Percentiles rank a stretch among this genome's conserved stretches.
These are phyloP conservation scores for Anagrus nilaparvatae DNA, from an alignment of 1,140 invertebrate genomes.

Conservation along the genomic window DNA sequence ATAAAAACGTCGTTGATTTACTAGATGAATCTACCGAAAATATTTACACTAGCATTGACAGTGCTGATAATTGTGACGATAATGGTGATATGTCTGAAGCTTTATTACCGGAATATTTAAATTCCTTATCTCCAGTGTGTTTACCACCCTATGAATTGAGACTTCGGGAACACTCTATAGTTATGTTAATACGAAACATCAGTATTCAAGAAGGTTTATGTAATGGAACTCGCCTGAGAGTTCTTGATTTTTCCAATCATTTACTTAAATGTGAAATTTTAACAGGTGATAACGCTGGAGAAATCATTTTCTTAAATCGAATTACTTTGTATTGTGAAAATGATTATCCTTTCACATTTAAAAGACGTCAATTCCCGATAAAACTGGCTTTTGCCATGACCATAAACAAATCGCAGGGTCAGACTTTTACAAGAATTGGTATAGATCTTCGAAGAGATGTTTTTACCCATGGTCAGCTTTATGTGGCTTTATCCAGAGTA, in stretches of 20 bases:
- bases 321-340: constrained; percentile 4
- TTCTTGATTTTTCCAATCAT: too few species aligned
- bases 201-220: constrained; percentile 5
- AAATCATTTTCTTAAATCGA: constrained; percentile 1
- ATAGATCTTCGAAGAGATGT: background rate
- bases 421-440: constrained; percentile 2
- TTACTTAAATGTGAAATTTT: constrained; percentile 1
- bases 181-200: too few species aligned
- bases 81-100: too few species aligned
- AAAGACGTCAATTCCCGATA: constrained; percentile 12
- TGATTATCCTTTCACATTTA: constrained; percentile 8
- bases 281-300: background rate
- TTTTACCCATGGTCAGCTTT: constrained; percentile 6
- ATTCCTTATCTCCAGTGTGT: too few species aligned
- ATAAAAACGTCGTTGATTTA: too few species aligned
- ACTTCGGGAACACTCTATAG: too few species aligned
- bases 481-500: too few species aligned
- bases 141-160: too few species aligned
- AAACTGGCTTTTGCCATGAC: constrained; percentile 15
- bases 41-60: too few species aligned
- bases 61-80: too few species aligned
- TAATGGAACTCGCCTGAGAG: background rate
- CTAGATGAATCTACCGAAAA: too few species aligned
- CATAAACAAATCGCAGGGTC: constrained; percentile 15
- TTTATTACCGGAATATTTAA: too few species aligned